Evolutionary conservation across 2,113 vertebrate genomes (phyloP).

Genomic region (Cochlearius cochlearius): DNA sequence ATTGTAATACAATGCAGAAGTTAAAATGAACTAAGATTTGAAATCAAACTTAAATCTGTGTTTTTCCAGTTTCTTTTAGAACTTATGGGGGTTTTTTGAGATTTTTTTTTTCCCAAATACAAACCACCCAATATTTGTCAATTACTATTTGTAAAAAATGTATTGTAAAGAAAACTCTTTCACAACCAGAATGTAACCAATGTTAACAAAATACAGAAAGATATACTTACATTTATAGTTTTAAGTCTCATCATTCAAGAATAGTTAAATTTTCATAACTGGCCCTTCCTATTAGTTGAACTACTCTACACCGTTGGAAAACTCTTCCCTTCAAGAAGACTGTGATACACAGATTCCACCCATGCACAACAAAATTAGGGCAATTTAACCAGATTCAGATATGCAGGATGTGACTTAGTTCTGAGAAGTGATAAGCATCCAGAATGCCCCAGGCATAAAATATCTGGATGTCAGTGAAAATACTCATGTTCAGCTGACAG

Average conservation of each 20-base stretch:
- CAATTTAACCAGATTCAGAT: not conserved
- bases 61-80: not conserved
- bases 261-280: not conserved
- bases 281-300: not conserved
- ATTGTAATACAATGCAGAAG: not conserved
- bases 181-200: not conserved
- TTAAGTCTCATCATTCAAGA: not conserved
- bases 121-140: not conserved
- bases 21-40: not conserved
- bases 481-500: not conserved
- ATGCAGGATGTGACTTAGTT: not conserved
- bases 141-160: not conserved
- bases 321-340: not conserved
- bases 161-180: not conserved
- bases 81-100: accelerated
- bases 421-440: not conserved
- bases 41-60: not conserved
- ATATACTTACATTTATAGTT: not conserved
- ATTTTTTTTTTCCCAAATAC: not conserved
- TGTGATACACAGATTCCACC: not conserved
- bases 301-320: not conserved
- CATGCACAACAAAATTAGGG: not conserved
- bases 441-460: not conserved
- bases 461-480: not conserved
- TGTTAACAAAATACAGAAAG: not conserved